Percentiles rank a stretch among this genome's conserved stretches.
Evolutionary conservation across 2,113 vertebrate genomes (phyloP).

Genomic region (Pedetes capensis): DNA sequence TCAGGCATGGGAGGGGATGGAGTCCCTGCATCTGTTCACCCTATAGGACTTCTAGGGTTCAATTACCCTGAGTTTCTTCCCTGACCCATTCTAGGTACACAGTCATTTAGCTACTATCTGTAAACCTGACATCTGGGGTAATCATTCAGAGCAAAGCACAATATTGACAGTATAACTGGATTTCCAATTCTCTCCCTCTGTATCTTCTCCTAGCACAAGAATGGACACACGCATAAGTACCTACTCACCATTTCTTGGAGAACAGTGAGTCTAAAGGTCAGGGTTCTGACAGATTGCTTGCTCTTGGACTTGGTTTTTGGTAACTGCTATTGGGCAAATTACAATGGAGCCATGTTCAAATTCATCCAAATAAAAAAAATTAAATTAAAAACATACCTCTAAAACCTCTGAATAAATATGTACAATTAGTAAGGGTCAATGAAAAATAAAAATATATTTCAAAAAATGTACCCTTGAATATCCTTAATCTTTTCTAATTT

Average conservation of each 20-base stretch:
- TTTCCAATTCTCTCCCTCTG: background rate
- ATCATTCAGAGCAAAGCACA: constrained; percentile 21
- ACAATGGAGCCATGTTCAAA: background rate
- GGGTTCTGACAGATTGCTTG: background rate
- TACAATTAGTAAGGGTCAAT: background rate
- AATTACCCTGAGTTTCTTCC: background rate
- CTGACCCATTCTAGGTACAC: background rate
- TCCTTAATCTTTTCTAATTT: constrained; percentile 19
- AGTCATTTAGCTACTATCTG: background rate
- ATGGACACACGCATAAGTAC: background rate
- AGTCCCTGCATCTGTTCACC: background rate
- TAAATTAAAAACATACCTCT: background rate
- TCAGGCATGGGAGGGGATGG: background rate
- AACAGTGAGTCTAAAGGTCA: background rate
- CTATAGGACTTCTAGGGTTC: background rate
- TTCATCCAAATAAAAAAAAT: background rate
- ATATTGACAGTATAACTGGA: background rate
- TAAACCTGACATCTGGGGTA: background rate
- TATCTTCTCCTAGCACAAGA: background rate
- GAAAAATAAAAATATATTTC: background rate
- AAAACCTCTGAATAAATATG: background rate
- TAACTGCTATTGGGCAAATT: background rate
- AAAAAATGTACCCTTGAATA: background rate
- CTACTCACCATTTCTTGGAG: background rate
- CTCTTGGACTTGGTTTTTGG: background rate